phyloP scores from a whole-genome alignment of 2,797 vertebrate species.

The Eulemur coronatus region DNA sequence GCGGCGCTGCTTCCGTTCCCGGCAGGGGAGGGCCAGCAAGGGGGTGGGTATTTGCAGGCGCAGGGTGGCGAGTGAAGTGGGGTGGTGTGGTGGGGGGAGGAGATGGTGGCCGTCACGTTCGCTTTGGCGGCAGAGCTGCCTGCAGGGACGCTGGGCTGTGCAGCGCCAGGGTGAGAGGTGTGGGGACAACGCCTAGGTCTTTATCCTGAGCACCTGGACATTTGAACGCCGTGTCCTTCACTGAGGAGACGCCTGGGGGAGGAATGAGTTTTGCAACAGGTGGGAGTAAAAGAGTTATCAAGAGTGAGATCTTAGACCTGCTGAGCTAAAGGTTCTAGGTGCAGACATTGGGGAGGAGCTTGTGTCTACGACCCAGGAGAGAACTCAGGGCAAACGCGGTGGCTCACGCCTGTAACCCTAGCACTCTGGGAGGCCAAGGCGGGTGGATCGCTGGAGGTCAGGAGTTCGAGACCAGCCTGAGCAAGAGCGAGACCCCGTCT shows the following conservation, averaged over 20 bases:
- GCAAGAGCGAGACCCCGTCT: too few relatives aligned
- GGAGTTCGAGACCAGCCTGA: too few relatives aligned
- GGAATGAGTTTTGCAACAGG: neutral
- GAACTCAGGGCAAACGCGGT: neutral
- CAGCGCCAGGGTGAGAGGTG: neutral
- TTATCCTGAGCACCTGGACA: neutral
- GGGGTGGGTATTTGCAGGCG: neutral
- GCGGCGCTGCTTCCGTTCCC: slow-evolving; percentile 45
- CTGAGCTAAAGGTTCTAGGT: neutral
- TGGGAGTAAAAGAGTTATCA: neutral
- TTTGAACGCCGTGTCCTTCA: neutral
- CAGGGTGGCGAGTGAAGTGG: neutral
- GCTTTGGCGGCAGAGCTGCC: neutral
- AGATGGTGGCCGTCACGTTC: neutral
- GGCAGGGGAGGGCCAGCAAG: neutral
- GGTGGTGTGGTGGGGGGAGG: rapidly evolving
- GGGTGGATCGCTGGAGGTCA: too few relatives aligned
- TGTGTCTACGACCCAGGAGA: neutral
- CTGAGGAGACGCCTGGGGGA: neutral
- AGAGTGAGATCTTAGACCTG: neutral
- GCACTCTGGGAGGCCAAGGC: too few relatives aligned
- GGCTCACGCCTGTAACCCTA: too few relatives aligned
- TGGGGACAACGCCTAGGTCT: neutral
- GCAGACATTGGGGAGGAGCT: neutral
- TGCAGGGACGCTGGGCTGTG: neutral